phyloP scores from a whole-genome alignment of 2,797 vertebrate species.

The Novumbra hubbsi region DNA sequence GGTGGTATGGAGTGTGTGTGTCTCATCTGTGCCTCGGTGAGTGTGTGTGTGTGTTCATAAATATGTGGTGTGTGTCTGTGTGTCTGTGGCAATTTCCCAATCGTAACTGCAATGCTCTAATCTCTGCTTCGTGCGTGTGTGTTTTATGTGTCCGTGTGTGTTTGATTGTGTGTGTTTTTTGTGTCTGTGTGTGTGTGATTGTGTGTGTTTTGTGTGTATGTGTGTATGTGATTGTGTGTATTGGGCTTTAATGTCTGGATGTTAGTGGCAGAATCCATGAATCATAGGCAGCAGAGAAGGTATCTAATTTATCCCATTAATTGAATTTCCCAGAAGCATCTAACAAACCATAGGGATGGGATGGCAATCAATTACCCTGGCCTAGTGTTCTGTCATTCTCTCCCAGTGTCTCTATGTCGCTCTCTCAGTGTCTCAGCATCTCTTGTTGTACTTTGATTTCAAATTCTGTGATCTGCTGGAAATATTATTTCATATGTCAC shows the following conservation, averaged over 20 bases:
- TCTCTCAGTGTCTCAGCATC: background rate
- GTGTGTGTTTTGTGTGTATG: background rate
- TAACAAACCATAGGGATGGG: background rate
- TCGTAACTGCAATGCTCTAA: background rate
- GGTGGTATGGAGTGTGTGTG: too few species aligned
- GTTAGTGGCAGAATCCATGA: background rate
- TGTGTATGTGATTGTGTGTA: background rate
- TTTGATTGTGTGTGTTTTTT: background rate
- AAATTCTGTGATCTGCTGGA: too few species aligned
- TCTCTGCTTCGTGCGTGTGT: background rate
- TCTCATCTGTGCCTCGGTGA: too few species aligned
- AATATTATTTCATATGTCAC: too few species aligned
- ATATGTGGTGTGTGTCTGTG: too few species aligned
- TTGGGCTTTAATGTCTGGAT: background rate
- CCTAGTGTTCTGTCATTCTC: background rate
- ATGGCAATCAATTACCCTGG: background rate
- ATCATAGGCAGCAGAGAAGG: background rate
- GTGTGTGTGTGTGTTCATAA: too few species aligned
- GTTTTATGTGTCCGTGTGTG: background rate
- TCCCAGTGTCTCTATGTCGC: background rate
- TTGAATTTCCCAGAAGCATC: slow-evolving; percentile 1
- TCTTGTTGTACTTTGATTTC: too few species aligned
- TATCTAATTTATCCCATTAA: background rate
- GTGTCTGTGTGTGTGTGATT: background rate
- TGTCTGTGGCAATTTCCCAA: too few species aligned